Evolutionary conservation across 2,797 vertebrate genomes (phyloP).

Genomic region (Darevskia nairensis): DNA sequence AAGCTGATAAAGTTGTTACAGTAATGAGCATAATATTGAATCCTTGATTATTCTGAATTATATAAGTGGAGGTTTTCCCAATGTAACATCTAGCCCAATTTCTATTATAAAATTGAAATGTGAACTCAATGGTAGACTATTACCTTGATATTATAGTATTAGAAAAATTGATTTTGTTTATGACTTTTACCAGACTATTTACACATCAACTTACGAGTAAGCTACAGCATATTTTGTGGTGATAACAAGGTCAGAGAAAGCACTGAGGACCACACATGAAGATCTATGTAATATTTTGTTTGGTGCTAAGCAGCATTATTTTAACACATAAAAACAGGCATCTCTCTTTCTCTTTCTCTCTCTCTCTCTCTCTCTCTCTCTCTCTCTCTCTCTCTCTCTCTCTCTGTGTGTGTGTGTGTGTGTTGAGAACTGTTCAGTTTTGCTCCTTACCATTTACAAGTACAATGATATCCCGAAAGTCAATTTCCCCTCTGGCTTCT

Average conservation of each 20-base stretch:
- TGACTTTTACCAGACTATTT: background rate
- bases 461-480: constrained; percentile 94
- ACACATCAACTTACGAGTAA: background rate
- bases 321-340: constrained; percentile 27
- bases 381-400: too few species aligned
- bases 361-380: too few species aligned
- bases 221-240: background rate
- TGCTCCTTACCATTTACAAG: constrained; percentile 92
- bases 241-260: background rate
- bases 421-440: constrained; percentile 17
- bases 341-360: too few species aligned
- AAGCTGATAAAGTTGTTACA: too few species aligned
- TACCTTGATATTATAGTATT: background rate
- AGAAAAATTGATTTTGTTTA: background rate
- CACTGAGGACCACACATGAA: background rate
- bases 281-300: background rate
- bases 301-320: background rate
- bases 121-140: background rate
- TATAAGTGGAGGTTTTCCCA: background rate
- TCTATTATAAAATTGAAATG: background rate
- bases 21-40: too few species aligned
- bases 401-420: background rate
- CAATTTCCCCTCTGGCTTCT: constrained; percentile 96
- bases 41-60: background rate
- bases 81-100: background rate